phyloP scores from a whole-genome alignment of 2,888 invertebrate genomes.

The Eretmocerus hayati region DNA sequence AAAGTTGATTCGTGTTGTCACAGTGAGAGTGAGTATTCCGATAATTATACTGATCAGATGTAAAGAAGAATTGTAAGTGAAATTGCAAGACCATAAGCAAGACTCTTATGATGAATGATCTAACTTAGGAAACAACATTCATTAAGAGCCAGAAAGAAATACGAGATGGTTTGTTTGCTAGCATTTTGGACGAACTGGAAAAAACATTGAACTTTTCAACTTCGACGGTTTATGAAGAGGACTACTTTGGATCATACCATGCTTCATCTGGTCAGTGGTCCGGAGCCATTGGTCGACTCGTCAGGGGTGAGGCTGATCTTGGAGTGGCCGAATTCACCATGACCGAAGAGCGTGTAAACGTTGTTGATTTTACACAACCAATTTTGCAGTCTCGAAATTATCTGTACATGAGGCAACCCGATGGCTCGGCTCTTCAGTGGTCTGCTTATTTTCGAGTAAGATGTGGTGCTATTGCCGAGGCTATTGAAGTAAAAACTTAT shows the following conservation, averaged over 20 bases:
- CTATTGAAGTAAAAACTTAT: no score
- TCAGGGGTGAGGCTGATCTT: slow-evolving; percentile 23
- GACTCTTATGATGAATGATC: no score
- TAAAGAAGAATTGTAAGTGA: no score
- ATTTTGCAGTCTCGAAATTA: slow-evolving; percentile 20
- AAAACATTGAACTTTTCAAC: slow-evolving; percentile 25
- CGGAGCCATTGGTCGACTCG: slow-evolving; percentile 26
- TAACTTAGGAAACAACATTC: background rate
- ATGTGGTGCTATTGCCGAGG: no score
- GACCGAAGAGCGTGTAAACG: slow-evolving; percentile 19
- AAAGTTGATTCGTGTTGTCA: background rate
- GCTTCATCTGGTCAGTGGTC: slow-evolving; percentile 22
- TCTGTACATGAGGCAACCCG: slow-evolving; percentile 24
- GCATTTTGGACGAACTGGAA: slow-evolving; percentile 18
- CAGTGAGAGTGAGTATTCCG: background rate
- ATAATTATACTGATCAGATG: background rate
- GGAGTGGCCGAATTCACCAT: slow-evolving; percentile 24
- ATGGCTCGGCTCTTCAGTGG: slow-evolving; percentile 23
- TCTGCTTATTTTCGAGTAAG: slow-evolving; percentile 27
- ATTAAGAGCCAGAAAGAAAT: no score
- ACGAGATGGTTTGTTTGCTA: slow-evolving; percentile 15
- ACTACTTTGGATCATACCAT: slow-evolving; percentile 24
- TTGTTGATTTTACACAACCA: slow-evolving; percentile 30
- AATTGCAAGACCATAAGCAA: no score
- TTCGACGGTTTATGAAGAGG: slow-evolving; percentile 1